Evolutionary conservation across 2,797 vertebrate species (phyloP).

Genomic region (Poecilia wingei): DNA sequence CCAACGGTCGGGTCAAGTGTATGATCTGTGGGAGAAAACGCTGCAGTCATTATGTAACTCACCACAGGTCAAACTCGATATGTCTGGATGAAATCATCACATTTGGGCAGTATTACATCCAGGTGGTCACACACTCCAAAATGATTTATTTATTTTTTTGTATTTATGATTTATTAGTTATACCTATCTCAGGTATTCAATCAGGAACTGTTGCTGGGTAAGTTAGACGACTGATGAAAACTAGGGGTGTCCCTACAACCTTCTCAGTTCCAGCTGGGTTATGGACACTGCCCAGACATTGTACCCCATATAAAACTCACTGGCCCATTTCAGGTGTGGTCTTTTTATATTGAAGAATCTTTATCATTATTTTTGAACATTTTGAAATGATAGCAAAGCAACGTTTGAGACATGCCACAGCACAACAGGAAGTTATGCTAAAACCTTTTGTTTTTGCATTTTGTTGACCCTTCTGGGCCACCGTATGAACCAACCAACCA

Average conservation of each 20-base stretch:
- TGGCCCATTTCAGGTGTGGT: background rate
- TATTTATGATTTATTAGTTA: background rate
- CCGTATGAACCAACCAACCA: background rate
- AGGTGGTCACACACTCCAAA: background rate
- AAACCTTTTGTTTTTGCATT: background rate
- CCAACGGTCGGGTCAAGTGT: conserved; percentile 88
- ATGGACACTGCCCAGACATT: too few species aligned
- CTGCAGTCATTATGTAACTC: background rate
- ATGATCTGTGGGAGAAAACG: conserved; percentile 83
- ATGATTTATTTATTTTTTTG: background rate
- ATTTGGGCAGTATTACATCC: background rate
- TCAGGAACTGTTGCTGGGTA: background rate
- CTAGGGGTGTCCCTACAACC: too few species aligned
- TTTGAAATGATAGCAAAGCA: background rate
- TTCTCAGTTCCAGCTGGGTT: too few species aligned
- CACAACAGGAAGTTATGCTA: background rate
- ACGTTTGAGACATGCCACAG: background rate
- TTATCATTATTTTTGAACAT: background rate
- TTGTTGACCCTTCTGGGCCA: too few species aligned
- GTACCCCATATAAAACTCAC: background rate
- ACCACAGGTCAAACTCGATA: background rate
- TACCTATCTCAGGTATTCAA: background rate
- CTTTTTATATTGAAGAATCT: background rate
- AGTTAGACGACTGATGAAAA: background rate
- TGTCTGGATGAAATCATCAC: background rate